phyloP scores from a whole-genome alignment of 2,113 vertebrate genomes.

The Phoenicopterus ruber region DNA sequence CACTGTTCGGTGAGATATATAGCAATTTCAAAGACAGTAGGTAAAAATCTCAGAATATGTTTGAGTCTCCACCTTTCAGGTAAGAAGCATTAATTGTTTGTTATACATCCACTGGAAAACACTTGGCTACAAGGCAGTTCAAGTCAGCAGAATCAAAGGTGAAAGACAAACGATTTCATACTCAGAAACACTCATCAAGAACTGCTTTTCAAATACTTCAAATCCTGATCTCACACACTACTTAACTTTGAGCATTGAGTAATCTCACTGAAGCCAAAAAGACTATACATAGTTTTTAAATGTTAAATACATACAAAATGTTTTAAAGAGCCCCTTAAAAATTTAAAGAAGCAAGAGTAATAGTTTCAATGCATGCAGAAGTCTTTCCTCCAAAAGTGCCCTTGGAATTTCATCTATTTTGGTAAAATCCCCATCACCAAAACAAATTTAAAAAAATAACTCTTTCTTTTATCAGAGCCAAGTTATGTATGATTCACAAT shows the following conservation, averaged over 20 bases:
- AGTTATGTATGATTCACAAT: constrained; percentile 27
- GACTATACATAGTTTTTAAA: not conserved
- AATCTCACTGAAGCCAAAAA: not conserved
- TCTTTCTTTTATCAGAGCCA: not conserved
- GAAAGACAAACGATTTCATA: not conserved
- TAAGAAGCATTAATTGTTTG: not conserved
- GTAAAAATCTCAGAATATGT: not conserved
- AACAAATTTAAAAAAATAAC: not conserved
- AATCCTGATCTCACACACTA: not conserved
- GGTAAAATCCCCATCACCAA: not conserved
- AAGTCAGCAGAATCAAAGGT: not conserved
- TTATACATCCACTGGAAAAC: not conserved
- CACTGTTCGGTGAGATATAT: not conserved
- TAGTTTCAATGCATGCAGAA: not conserved
- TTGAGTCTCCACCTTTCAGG: not conserved
- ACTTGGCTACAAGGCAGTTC: not conserved
- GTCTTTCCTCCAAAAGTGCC: not conserved
- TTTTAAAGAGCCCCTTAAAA: not conserved
- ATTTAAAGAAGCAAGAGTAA: not conserved
- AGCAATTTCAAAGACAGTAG: not conserved
- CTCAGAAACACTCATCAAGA: not conserved
- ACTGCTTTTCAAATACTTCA: not conserved
- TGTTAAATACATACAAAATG: not conserved
- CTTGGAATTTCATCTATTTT: not conserved
- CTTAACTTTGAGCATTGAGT: not conserved